Evolutionary conservation across 2,888 invertebrate species (phyloP).

Genomic region (Epirrita christyi): DNA sequence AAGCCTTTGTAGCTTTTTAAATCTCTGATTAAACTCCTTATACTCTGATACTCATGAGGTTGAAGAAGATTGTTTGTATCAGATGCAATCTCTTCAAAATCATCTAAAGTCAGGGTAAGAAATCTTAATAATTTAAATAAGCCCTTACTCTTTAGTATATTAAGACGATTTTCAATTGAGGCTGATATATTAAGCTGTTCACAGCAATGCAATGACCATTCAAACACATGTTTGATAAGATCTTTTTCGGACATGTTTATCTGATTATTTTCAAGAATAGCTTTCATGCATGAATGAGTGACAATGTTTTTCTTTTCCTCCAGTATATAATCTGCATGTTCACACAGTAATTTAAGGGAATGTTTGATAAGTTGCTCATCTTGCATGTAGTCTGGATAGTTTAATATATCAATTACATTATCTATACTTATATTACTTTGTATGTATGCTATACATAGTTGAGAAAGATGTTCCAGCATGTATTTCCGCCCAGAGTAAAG

Average conservation of each 20-base stretch:
- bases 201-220: conserved; percentile 84
- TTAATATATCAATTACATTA: conserved; percentile 84
- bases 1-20: conserved; percentile 39
- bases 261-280: conserved; percentile 76
- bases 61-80: conserved; percentile 65
- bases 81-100: conserved; percentile 66
- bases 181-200: conserved; percentile 64
- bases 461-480: conserved; percentile 81
- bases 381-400: conserved; percentile 85
- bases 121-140: conserved; percentile 77
- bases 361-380: conserved; percentile 79
- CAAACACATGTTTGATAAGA: conserved; percentile 79
- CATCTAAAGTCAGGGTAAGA: conserved; percentile 58
- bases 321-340: conserved; percentile 82
- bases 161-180: conserved; percentile 72
- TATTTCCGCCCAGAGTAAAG: conserved; percentile 88
- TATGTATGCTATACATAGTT: conserved; percentile 82
- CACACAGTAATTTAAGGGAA: conserved; percentile 83
- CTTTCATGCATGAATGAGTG: conserved; percentile 74
- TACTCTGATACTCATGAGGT: conserved; percentile 56
- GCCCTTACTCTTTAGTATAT: conserved; percentile 69
- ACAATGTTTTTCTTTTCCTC: conserved; percentile 77
- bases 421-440: conserved; percentile 81
- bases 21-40: conserved; percentile 48
- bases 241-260: conserved; percentile 82